Conservation (phyloP, 2,113 vertebrate genomes). For the rat (Rattus norvegicus) region GRCr8 NC_086033.1:4467001-4467500, state of each 20-base stretch:
- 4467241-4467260: not conserved
- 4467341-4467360: conserved; percentile 81
- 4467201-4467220: not conserved
- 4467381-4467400: conserved; percentile 82
- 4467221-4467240: conserved; percentile 52
- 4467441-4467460: conserved; percentile 77
- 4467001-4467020: not conserved
- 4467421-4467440: conserved; percentile 79
- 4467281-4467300: conserved; percentile 76
- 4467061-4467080: not conserved
- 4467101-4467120: not conserved
- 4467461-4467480: conserved; percentile 32
- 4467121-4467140: not conserved
- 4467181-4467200: not conserved
- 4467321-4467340: conserved; percentile 80
- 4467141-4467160: not conserved
- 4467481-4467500: not conserved
- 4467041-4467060: not conserved
- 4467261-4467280: conserved; percentile 60
- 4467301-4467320: conserved; percentile 47
- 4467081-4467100: not conserved
- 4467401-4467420: conserved; percentile 83
- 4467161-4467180: not conserved
- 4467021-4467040: not conserved
- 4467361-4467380: conserved; percentile 83